Conservation (phyloP, 2,888 invertebrate genomes). For the Nephrotoma appendiculata region DNA sequence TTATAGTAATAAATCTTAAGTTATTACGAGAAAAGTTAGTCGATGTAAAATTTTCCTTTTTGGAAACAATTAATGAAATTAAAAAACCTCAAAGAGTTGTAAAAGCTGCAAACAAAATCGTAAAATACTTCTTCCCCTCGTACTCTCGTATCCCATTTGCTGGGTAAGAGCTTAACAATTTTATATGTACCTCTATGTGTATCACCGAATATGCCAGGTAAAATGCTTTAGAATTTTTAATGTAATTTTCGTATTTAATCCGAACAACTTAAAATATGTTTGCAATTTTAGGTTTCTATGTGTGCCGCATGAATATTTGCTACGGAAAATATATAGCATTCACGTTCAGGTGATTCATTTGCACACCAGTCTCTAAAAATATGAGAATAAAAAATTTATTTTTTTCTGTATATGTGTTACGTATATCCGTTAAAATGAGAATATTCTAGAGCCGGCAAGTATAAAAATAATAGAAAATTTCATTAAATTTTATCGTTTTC, state of each 20-base stretch:
- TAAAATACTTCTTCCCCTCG: neutral
- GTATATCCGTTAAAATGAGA: neutral
- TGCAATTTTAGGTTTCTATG: neutral
- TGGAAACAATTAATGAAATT: neutral
- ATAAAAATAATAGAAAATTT: neutral
- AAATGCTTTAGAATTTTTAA: neutral
- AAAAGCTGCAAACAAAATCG: neutral
- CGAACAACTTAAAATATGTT: neutral
- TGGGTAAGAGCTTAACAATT: neutral
- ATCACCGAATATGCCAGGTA: neutral
- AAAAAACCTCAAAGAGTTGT: neutral
- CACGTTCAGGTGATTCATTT: neutral
- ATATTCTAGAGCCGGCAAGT: neutral
- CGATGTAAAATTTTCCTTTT: too few relatives aligned
- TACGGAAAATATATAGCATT: neutral
- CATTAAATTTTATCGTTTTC: neutral
- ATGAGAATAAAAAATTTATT: neutral
- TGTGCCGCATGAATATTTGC: neutral
- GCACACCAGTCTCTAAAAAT: neutral
- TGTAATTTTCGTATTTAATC: neutral
- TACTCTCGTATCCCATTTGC: neutral
- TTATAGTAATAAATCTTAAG: neutral
- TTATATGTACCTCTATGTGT: too few relatives aligned
- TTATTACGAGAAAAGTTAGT: neutral
- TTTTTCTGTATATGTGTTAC: neutral